Evolutionary conservation across 2,888 invertebrate genomes (phyloP), one percentile per base, ranked within the genome.

Genomic region (Metopia argyrocephala): DNA sequence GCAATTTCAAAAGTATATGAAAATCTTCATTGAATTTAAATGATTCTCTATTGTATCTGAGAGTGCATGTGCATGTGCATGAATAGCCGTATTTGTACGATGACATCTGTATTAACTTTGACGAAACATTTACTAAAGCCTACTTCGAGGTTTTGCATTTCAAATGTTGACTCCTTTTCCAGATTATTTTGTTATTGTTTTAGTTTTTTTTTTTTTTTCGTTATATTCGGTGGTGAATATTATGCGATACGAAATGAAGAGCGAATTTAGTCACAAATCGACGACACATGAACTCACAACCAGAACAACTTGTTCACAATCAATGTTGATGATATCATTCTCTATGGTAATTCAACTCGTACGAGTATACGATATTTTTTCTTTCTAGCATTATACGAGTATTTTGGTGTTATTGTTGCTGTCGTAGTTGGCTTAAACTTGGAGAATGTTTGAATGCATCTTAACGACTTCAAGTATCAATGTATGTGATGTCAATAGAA

Each of bases 41-140:
- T 31, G 31, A 31, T 31, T 31, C n/a, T n/a, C 12, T 12, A 31
- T 38, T 45, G 28, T 25, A 54, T 76, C 23, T 7, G 12, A 46
- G 5, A 38, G n/a, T 28, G 25, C 12, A 5, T 70, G 65, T 54
- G 0, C 15, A 46, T 52, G 23, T 78, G 46, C 50, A 57, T 25
- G 45, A 46, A 18, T 21, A 15, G 9, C 46, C 45, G 28, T 76
- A 31, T 48, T 46, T 20, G 45, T 52, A 27, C 18, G 46, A 73
- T 62, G 73, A 59, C 66, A 76, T 66, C 54, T 68, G 61, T 74
- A 76, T 80, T 80, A 80, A 80, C 76, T 69, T 71, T 74, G 73
- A 69, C 76, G 65, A 76, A 80, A 76, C 73, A 80, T 78, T 78
- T 74, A 45, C 73, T 74, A 74, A 74, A 81, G 81, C 81, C 81